Base-by-base conservation (phyloP, 2,113 vertebrate genomes). In the Trochalopteron elliotii region DNA sequence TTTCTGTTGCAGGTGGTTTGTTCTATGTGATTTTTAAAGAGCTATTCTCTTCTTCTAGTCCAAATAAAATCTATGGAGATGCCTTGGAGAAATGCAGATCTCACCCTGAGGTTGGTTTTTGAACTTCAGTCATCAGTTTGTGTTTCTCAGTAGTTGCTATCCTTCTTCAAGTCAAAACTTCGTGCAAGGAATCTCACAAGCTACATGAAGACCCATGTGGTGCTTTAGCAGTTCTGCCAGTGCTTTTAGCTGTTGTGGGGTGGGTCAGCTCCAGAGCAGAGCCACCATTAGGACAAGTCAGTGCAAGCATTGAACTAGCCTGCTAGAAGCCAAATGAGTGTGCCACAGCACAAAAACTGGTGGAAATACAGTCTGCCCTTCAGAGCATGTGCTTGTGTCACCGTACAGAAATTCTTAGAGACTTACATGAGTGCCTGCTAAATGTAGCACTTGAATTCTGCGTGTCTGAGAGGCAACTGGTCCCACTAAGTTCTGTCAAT, bases 21-120 rank as follows among this genome's bases (percentile, higher is more conserved):
- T 97, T 99, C 31, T 99, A 99, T 95, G 98, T 99, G 55, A 97
- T 99, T 82, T 99, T 99, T 95, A 99, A 98, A 97, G 99, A 99
- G 95, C 97, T 99, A 3, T 99, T 99, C 95, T 99, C 99, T 64
- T 98, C 99, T 87, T 98, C 98, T 55, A 99, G 99, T 96, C 99
- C 99, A 52, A 99, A 97, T 98, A 99, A 99, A 96, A 97, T 99
- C 49, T 99, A 99, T 64, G 98, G 99, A 55, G 98, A 98, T 94
- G 98, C 99, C 53, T 98, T 99, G 83, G 96, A 99, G 80, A 99
- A 98, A 97, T 99, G 99, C 98, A 98, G 96, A 97, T 96, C 97
- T 45, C 98, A 99, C 84, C 98, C 99, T 18, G 99, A 99, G 98
- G 99, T 99, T 90, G 90, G 97, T 98, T 89, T 88, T 75, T 83